Conservation (phyloP, 2,888 invertebrate species). For the Hypolimnas misippus region DNA sequence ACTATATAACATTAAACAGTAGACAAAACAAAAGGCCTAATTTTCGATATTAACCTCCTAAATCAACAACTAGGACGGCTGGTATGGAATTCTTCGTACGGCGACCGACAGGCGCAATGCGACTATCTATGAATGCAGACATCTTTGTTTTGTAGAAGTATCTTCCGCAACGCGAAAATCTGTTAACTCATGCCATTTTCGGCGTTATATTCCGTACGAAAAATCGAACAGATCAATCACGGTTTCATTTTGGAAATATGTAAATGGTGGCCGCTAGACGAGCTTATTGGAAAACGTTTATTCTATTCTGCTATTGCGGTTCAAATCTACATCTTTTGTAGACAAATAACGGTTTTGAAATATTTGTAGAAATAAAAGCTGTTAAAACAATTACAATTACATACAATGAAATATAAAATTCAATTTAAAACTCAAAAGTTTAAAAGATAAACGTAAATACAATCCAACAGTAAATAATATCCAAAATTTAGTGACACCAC, state of each 20-base stretch:
- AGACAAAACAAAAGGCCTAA: conserved; percentile 29
- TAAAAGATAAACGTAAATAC: too few relatives aligned
- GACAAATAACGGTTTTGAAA: too few relatives aligned
- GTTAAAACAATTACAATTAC: too few relatives aligned
- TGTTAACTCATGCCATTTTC: conserved; percentile 35
- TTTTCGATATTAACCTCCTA: conserved; percentile 38
- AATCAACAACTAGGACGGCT: conserved; percentile 30
- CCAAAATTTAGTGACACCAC: neutral
- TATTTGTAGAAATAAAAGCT: too few relatives aligned
- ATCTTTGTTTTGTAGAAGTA: conserved; percentile 44
- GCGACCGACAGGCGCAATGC: conserved; percentile 42
- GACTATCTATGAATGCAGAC: conserved; percentile 41
- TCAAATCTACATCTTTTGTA: neutral
- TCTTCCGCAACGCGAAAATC: conserved; percentile 43
- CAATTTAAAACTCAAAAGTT: too few relatives aligned
- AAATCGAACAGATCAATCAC: neutral
- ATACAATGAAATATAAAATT: too few relatives aligned
- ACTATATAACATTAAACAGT: neutral
- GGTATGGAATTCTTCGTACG: conserved; percentile 17
- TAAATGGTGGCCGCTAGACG: neutral
- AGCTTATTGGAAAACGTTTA: neutral
- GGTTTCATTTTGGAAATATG: neutral
- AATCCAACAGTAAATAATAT: too few relatives aligned
- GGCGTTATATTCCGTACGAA: conserved; percentile 1
- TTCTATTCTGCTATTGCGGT: too few relatives aligned